Conservation (phyloP, 2,797 vertebrate species). For the Malacoraja senta region DNA sequence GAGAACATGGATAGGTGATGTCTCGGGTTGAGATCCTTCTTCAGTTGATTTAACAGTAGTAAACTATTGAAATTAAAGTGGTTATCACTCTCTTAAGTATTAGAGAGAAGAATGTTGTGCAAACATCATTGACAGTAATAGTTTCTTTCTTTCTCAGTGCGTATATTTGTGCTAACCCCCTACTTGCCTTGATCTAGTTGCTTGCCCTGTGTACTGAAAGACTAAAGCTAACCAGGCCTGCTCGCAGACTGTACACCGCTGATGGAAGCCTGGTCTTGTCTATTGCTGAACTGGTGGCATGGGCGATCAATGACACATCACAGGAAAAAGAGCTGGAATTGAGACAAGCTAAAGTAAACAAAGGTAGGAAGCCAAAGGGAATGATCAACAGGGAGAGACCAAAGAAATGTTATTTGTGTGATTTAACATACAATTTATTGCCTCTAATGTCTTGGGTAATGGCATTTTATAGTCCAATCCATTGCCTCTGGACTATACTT, state of each 20-base stretch:
- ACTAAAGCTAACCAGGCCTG: conserved; percentile 47
- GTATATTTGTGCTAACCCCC: not conserved
- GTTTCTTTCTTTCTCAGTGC: no score
- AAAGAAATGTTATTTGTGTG: not conserved
- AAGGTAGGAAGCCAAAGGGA: not conserved
- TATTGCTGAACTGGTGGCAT: conserved; percentile 45
- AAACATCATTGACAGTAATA: not conserved
- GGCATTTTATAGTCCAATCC: not conserved
- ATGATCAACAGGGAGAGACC: not conserved
- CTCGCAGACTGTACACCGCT: conserved; percentile 47
- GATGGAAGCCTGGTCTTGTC: conserved; percentile 48
- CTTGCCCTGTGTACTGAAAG: conserved; percentile 49
- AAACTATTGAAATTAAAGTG: not conserved
- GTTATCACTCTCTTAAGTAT: not conserved
- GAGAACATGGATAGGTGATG: no score
- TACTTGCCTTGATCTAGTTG: conserved; percentile 43
- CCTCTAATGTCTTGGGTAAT: no score
- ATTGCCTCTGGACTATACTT: no score
- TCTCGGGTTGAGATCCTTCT: no score
- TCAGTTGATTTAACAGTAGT: not conserved
- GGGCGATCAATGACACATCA: conserved; percentile 45
- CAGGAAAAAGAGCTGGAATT: conserved; percentile 36
- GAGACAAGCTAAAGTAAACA: no score
- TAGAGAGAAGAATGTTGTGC: not conserved
- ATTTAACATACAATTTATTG: not conserved